Evolutionary conservation across 2,888 invertebrate genomes (phyloP).

Genomic region (Amaurobius ferox): DNA sequence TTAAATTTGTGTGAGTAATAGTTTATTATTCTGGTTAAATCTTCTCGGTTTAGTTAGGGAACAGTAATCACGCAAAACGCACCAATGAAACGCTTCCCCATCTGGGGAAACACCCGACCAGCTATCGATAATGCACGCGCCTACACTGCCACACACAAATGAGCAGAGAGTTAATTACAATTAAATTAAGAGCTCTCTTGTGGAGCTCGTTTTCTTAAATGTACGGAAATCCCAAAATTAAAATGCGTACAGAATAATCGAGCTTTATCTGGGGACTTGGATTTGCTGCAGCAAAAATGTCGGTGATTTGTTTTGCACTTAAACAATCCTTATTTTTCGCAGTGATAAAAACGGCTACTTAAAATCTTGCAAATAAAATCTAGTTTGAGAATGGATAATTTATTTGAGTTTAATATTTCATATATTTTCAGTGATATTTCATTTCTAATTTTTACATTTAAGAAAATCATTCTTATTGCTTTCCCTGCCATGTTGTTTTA

Average conservation of each 20-base stretch:
- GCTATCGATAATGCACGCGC: constrained; percentile 14
- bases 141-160: constrained; percentile 7
- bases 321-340: background rate
- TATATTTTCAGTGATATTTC: too few species aligned
- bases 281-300: background rate
- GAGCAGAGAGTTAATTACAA: constrained; percentile 16
- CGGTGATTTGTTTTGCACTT: background rate
- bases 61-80: background rate
- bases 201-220: constrained; percentile 9
- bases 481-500: too few species aligned
- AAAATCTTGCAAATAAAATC: too few species aligned
- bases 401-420: too few species aligned
- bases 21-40: constrained; percentile 9
- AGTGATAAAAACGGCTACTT: too few species aligned
- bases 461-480: too few species aligned
- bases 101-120: background rate
- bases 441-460: too few species aligned
- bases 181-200: constrained; percentile 16
- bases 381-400: too few species aligned
- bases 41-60: background rate
- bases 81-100: background rate
- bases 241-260: background rate
- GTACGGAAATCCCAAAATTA: constrained; percentile 9
- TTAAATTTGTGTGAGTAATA: background rate
- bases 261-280: background rate